Percentiles rank a stretch among this genome's conserved stretches.
Conservation (phyloP, 2,888 invertebrate genomes). For the Eudemis profundana region DNA sequence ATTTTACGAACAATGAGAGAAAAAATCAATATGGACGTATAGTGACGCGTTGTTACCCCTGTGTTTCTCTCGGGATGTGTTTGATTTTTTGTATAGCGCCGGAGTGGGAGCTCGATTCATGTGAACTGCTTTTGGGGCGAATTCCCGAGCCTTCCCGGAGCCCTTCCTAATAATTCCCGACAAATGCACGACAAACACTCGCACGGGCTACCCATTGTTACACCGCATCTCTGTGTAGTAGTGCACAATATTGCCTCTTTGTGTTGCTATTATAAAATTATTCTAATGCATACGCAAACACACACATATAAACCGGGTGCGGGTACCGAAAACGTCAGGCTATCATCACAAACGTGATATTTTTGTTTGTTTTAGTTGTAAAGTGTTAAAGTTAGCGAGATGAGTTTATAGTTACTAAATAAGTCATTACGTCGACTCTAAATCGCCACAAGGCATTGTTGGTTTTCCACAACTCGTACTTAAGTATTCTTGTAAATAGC, state of each 20-base stretch:
- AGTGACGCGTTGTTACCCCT: conserved; percentile 84
- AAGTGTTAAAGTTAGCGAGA: conserved; percentile 20
- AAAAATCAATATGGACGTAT: conserved; percentile 84
- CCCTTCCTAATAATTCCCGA: conserved; percentile 84
- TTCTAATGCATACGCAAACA: conserved; percentile 65
- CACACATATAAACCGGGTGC: conserved; percentile 48
- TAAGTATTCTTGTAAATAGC: conserved; percentile 73
- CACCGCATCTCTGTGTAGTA: conserved; percentile 71
- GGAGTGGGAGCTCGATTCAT: conserved; percentile 83
- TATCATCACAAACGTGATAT: conserved; percentile 29
- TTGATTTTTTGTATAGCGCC: conserved; percentile 83
- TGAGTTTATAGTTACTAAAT: conserved; percentile 37
- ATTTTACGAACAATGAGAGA: conserved; percentile 82
- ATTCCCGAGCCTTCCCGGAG: conserved; percentile 84
- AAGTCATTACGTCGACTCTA: conserved; percentile 32
- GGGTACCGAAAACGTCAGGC: conserved; percentile 24
- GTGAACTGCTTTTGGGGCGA: conserved; percentile 85
- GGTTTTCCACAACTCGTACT: conserved; percentile 57
- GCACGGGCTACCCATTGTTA: conserved; percentile 81
- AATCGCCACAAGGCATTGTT: conserved; percentile 45
- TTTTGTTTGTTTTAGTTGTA: conserved; percentile 28
- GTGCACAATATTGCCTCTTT: conserved; percentile 75
- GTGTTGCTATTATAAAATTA: conserved; percentile 67
- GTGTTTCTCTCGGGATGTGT: conserved; percentile 85
- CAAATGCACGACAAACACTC: conserved; percentile 85